Percentiles rank a stretch among this genome's conserved stretches.
Conservation (phyloP, 2,797 vertebrate species). For the Poecile montanus region DNA sequence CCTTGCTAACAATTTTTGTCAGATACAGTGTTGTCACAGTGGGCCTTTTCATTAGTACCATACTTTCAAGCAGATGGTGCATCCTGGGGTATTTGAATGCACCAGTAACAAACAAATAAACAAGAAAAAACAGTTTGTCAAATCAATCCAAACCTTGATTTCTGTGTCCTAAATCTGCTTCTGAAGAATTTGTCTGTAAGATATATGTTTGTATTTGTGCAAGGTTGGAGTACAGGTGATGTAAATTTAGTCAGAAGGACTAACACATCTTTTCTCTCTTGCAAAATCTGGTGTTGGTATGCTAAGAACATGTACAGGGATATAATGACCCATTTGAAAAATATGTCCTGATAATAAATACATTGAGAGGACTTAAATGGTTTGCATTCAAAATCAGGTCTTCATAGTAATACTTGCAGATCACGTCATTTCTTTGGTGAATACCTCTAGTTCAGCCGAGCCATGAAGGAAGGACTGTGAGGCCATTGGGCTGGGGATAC, state of each 20-base stretch:
- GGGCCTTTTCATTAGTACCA: not conserved
- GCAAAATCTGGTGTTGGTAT: not conserved
- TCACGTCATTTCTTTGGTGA: not conserved
- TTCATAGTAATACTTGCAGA: not conserved
- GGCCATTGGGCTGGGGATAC: not conserved
- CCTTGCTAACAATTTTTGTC: not conserved
- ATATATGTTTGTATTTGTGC: not conserved
- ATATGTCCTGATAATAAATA: not conserved
- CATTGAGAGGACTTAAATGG: not conserved
- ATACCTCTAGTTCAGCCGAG: not conserved
- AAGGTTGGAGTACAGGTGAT: not conserved
- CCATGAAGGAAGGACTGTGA: not conserved
- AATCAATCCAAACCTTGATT: not conserved
- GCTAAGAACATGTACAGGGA: not conserved
- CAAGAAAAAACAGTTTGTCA: not conserved
- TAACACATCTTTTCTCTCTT: not conserved
- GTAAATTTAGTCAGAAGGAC: not conserved
- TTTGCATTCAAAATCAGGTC: not conserved
- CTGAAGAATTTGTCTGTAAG: not conserved
- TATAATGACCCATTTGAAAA: not conserved
- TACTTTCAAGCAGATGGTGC: not conserved
- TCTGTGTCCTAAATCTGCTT: not conserved
- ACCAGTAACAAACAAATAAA: not conserved
- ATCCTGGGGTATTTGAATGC: not conserved
- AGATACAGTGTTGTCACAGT: not conserved